Percentiles rank a stretch among this genome's conserved stretches.
Evolutionary conservation across 2,113 vertebrate genomes (phyloP).

Genomic region (Crotalus viridis): DNA sequence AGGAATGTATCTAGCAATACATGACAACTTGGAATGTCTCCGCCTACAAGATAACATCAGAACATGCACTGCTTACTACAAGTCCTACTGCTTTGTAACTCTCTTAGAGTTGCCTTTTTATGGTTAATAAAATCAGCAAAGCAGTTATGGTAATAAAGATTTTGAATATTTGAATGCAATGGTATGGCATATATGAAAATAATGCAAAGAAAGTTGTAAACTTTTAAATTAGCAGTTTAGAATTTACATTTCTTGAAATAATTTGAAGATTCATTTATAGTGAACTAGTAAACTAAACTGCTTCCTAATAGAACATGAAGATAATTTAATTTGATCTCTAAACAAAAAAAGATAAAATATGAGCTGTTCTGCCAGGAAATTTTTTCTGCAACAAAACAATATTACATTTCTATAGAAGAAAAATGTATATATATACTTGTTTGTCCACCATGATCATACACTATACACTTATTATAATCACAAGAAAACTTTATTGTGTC

Average conservation of each 20-base stretch:
- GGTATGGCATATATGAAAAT: not conserved
- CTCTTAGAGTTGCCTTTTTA: conserved; percentile 58
- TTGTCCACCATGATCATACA: not conserved
- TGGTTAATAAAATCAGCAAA: conserved; percentile 30
- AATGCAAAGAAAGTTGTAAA: not conserved
- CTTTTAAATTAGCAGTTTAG: not conserved
- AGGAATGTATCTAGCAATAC: conserved; percentile 80
- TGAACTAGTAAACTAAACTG: not conserved
- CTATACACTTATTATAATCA: not conserved
- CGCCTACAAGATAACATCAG: conserved; percentile 69
- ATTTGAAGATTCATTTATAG: not conserved
- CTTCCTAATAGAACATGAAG: not conserved
- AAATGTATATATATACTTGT: not conserved
- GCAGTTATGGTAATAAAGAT: conserved; percentile 37
- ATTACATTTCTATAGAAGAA: not conserved
- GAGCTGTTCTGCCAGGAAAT: not conserved
- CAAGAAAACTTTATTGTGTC: not conserved
- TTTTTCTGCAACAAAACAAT: not conserved
- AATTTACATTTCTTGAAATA: conserved; percentile 16
- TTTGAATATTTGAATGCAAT: conserved; percentile 32
- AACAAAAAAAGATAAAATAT: not conserved
- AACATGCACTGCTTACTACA: conserved; percentile 40
- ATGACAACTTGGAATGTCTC: conserved; percentile 80
- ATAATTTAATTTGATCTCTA: not conserved
- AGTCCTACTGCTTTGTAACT: conserved; percentile 32